Percentiles rank a stretch among this genome's conserved stretches.
phyloP scores from a whole-genome alignment of 2,888 invertebrate species.

The Agelastica alni region DNA sequence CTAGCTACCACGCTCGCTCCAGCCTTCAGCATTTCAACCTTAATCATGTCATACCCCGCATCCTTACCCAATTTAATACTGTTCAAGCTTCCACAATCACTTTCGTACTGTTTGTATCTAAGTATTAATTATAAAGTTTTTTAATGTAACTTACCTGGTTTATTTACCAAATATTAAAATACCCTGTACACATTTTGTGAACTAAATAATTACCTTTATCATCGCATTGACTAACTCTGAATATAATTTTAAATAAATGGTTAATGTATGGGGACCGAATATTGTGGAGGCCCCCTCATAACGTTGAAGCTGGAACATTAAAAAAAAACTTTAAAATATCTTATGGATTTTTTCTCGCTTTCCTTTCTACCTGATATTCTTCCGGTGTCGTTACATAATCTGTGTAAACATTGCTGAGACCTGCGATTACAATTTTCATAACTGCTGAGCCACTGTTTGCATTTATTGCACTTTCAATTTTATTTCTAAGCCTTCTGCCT shows the following conservation, averaged over 20 bases:
- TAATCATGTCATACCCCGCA: no score
- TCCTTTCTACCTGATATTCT: constrained; percentile 89
- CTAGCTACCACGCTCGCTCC: no score
- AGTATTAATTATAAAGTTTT: no score
- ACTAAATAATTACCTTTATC: constrained; percentile 63
- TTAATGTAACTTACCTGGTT: no score
- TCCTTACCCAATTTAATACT: no score
- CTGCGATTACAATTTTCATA: constrained; percentile 74
- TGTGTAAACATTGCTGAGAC: constrained; percentile 86
- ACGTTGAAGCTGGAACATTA: constrained; percentile 76
- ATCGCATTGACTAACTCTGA: constrained; percentile 69
- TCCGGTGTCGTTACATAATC: constrained; percentile 90
- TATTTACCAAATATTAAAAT: no score
- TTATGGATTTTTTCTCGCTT: no score
- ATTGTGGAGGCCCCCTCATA: constrained; percentile 96
- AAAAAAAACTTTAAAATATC: no score
- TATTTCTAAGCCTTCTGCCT: constrained; percentile 70
- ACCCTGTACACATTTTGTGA: no score
- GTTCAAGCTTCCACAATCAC: no score
- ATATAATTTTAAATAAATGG: constrained; percentile 81
- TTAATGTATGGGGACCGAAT: constrained; percentile 86
- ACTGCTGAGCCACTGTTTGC: constrained; percentile 51
- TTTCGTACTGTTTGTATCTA: no score
- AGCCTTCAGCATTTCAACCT: no score
- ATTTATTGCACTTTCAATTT: constrained; percentile 59